A percentile compares a stretch with the other conserved stretches of the same genome.
These are phyloP conservation scores for Oppia nitens DNA, from an alignment of 1,140 invertebrate genomes.

Conservation along the genomic window DNA sequence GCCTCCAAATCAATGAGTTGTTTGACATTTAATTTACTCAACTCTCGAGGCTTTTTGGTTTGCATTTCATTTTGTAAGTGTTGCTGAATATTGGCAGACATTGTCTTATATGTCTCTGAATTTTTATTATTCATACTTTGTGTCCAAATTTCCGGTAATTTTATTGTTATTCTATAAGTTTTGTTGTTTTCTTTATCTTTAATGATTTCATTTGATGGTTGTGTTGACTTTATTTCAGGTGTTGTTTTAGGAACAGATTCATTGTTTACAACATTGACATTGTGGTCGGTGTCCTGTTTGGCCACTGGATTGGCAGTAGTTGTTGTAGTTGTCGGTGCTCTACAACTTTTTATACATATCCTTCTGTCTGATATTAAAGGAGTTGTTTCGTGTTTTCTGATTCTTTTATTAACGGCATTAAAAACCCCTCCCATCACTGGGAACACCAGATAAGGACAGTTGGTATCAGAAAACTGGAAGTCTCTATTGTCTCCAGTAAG, in stretches of 20 bases:
- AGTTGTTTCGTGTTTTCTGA: constrained; percentile 55
- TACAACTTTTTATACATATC: constrained; percentile 48
- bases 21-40: constrained; percentile 38
- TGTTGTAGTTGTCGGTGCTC: background rate
- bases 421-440: constrained; percentile 63
- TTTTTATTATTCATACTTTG: background rate
- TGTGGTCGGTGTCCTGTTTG: background rate
- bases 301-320: background rate
- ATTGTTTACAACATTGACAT: background rate
- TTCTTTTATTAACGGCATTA: constrained; percentile 65
- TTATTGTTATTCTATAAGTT: constrained; percentile 7
- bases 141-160: constrained; percentile 9
- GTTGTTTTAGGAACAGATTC: background rate
- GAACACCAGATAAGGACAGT: constrained; percentile 75
- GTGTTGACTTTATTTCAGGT: background rate
- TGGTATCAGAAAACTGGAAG: constrained; percentile 57
- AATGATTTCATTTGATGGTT: background rate
- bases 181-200: background rate
- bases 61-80: constrained; percentile 51
- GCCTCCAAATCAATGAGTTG: background rate
- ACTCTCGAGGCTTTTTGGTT: constrained; percentile 62
- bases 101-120: constrained; percentile 5
- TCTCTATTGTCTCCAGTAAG: constrained; percentile 55
- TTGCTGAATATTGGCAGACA: constrained; percentile 4
- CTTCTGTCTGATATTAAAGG: constrained; percentile 58